Evolutionary conservation across 1,140 invertebrate species (phyloP).

Genomic region (Eumeta japonica): DNA sequence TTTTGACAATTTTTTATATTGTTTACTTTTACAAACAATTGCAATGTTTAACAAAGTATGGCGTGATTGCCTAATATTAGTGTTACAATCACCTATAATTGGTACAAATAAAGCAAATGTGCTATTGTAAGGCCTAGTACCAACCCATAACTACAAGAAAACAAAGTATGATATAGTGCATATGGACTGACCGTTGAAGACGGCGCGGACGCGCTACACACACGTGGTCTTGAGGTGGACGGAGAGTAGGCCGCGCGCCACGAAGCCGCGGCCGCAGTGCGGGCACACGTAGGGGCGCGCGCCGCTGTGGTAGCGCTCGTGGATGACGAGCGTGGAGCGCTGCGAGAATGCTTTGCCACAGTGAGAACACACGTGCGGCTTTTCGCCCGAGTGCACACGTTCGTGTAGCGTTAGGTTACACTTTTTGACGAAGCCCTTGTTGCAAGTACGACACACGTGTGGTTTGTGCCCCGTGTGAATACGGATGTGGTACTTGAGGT

Average conservation of each 20-base stretch:
- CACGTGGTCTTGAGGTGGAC: slow-evolving; percentile 60
- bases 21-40: too few relatives aligned
- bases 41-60: too few relatives aligned
- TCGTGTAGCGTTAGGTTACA: slow-evolving; percentile 64
- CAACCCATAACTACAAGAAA: too few relatives aligned
- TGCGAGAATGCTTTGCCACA: slow-evolving; percentile 80
- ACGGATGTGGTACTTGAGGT: slow-evolving; percentile 69
- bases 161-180: too few relatives aligned
- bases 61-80: too few relatives aligned
- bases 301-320: slow-evolving; percentile 73
- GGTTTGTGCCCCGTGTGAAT: slow-evolving; percentile 76
- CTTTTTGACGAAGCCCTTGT: slow-evolving; percentile 65
- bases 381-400: slow-evolving; percentile 65
- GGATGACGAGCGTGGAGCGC: slow-evolving; percentile 72
- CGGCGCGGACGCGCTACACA: too few relatives aligned
- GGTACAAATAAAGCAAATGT: too few relatives aligned
- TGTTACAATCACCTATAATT: too few relatives aligned
- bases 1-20: too few relatives aligned
- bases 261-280: slow-evolving; percentile 67
- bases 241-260: slow-evolving; percentile 63
- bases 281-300: slow-evolving; percentile 73
- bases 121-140: too few relatives aligned
- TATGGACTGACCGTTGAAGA: too few relatives aligned
- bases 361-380: slow-evolving; percentile 65
- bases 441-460: slow-evolving; percentile 64